Evolutionary conservation across 2,113 vertebrate species (phyloP), one percentile per base, ranked within the genome.

Genomic region (Brachypodius melanocephalos): DNA sequence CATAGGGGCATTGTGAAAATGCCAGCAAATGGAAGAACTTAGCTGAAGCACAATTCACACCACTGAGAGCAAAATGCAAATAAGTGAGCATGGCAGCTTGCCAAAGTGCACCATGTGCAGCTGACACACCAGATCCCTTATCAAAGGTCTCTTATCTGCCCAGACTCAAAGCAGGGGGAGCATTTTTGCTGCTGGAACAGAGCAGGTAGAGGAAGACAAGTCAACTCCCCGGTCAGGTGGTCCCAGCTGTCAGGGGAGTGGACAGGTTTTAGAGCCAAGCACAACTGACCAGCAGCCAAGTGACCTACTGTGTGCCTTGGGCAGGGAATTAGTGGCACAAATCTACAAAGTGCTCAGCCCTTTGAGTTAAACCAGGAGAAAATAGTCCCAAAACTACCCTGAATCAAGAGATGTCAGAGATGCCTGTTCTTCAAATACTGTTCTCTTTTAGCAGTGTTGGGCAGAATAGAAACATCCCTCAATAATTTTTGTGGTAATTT

Each of bases 241-340:
- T 77, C n/a, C 11, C 80, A 38, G 16, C 29, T 34, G 5, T 48
- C 63, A 66, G 13, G 16, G 54, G 15, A 62, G 29, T 0, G 0
- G 26, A 40, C 0, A 3, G 20, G 10, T 69, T 73, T 84, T 42
- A 65, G 52, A 63, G 48, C 9, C 0, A 0, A 51, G 28, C 8
- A 59, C 7, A 12, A 2, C 34, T 38, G 49, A 66, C 5, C n/a
- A 65, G 40, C 19, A 57, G 18, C 32, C 31, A 55, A 5, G 8
- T 45, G 32, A 83, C 51, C 6, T 63, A 52, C 40, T 46, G 5
- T 32, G 31, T 40, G 36, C 32, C 34, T 40, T 43, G 54, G 42
- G 12, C 1, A 6, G 19, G 12, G 8, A 69, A 36, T 71, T n/a
- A 67, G 40, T 25, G 75, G n/a, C 32, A 63, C 3, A 74, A 20